Percentiles rank a stretch among this genome's conserved stretches.
Conservation (phyloP, 2,113 vertebrate species). For the Pterophyllum scalare region DNA sequence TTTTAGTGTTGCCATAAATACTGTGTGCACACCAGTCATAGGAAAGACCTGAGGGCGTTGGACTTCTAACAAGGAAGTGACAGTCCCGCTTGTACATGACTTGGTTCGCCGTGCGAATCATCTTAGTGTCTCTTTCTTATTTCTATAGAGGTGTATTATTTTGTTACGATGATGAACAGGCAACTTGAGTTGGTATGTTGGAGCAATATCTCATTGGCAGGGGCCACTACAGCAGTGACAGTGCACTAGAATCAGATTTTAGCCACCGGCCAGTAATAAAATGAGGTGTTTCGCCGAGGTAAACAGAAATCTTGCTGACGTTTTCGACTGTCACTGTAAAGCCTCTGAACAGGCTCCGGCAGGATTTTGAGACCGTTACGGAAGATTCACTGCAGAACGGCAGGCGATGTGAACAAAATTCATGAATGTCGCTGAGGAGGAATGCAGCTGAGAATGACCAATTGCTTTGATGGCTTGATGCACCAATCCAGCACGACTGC, state of each 20-base stretch:
- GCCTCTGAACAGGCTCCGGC: conserved; percentile 9
- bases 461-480: conserved; percentile 32
- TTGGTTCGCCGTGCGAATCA: conserved; percentile 77
- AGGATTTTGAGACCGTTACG: conserved; percentile 9
- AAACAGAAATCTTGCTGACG: conserved; percentile 20
- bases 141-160: conserved; percentile 65
- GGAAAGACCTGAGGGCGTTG: conserved; percentile 34
- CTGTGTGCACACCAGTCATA: conserved; percentile 45
- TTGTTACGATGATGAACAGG: conserved; percentile 57
- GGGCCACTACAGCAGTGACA: conserved; percentile 21
- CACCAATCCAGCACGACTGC: conserved; percentile 3
- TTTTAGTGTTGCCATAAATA: conserved; percentile 54
- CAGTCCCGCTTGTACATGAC: conserved; percentile 46
- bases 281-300: conserved; percentile 23
- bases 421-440: conserved; percentile 37
- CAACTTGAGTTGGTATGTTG: conserved; percentile 34
- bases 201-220: conserved; percentile 30
- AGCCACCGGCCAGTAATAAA: conserved; percentile 52
- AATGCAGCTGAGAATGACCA: conserved; percentile 41
- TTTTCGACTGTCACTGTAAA: background rate
- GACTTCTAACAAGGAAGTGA: conserved; percentile 36
- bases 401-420: conserved; percentile 6
- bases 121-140: conserved; percentile 39
- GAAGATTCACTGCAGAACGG: background rate
- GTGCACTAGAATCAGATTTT: conserved; percentile 35